Percentiles rank a stretch among this genome's conserved stretches.
Conservation (phyloP, 2,113 vertebrate species). For the Mustela nigripes region DNA sequence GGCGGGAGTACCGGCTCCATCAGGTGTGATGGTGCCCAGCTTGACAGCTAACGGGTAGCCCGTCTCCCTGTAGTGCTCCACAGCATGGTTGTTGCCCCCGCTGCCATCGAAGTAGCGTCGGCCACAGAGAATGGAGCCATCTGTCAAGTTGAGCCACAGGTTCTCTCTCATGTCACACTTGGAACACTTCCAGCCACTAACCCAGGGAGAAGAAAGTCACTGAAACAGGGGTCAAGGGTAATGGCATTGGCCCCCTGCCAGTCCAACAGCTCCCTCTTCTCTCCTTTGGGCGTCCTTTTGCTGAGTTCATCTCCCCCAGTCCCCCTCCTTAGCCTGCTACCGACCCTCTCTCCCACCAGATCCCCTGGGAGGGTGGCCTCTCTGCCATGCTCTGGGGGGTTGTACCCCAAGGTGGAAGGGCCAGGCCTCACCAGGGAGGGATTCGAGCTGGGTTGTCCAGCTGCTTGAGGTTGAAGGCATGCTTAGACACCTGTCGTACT, state of each 20-base stretch:
- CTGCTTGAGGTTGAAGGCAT: constrained; percentile 95
- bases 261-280: background rate
- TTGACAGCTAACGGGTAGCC: constrained; percentile 97
- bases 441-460: constrained; percentile 96
- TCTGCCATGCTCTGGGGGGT: background rate
- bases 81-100: constrained; percentile 97
- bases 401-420: background rate
- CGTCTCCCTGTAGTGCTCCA: constrained; percentile 95
- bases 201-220: background rate
- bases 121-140: constrained; percentile 96
- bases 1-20: constrained; percentile 93
- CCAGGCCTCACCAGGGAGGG: constrained; percentile 93
- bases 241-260: background rate
- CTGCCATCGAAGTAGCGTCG: constrained; percentile 98
- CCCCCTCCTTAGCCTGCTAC: background rate
- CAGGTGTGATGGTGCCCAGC: constrained; percentile 98
- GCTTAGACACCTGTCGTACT: constrained; percentile 96
- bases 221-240: background rate
- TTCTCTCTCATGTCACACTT: constrained; percentile 98
- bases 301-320: background rate
- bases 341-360: background rate
- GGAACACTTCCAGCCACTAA: constrained; percentile 97
- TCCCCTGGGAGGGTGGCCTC: background rate
- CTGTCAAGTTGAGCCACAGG: constrained; percentile 98
- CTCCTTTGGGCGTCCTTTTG: background rate